Base-by-base conservation (phyloP, 2,113 vertebrate species). In the Gopherus evgoodei region DNA sequence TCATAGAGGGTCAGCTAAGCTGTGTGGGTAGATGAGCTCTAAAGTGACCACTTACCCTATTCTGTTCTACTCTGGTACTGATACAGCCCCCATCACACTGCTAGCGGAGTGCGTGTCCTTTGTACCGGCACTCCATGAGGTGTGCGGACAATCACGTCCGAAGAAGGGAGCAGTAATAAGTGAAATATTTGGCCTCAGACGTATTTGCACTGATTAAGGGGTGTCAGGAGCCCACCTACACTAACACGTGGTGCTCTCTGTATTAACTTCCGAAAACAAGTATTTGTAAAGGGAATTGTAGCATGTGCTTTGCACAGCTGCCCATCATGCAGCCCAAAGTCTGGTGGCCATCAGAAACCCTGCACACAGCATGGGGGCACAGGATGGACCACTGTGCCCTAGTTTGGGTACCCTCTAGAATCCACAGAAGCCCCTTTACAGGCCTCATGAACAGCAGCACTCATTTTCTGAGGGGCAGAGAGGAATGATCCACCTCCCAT, bases 331-430 rank as follows among this genome's bases (percentile, higher is more conserved):
- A n/a, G 62, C 89, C 79, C 76, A 91, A 81, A 79, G 35, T 83
- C 87, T 89, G 90, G 21, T 69, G 85, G 50, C 50, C 89, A 44
- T 35, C 35, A 94, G 81, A 91, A 92, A 91, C 79, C 35, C 54
- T 44, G 29, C 81, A 93, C 42, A 52, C 81, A 89, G 85, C 62
- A 29, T 78, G 47, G 75, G 81, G 84, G 69, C 50, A 65, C 1
- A 79, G 54, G 22, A 53, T 50, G 38, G 25, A 47, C 78, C 47
- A 56, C 22, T 84, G 84, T 90, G n/a, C 83, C 85, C 89, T 14
- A 21, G 44, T 81, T 59, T 47, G 86, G 85, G 38, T 83, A 65
- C 81, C 53, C 42, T 50, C 95, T 80, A 59, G 84, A 50, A 31
- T 93, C 90, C 84, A 84, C 10, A 82, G 4, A 84, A 85, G 72